phyloP scores from a whole-genome alignment of 2,888 invertebrate genomes.

The Cylindroiulus punctatus region DNA sequence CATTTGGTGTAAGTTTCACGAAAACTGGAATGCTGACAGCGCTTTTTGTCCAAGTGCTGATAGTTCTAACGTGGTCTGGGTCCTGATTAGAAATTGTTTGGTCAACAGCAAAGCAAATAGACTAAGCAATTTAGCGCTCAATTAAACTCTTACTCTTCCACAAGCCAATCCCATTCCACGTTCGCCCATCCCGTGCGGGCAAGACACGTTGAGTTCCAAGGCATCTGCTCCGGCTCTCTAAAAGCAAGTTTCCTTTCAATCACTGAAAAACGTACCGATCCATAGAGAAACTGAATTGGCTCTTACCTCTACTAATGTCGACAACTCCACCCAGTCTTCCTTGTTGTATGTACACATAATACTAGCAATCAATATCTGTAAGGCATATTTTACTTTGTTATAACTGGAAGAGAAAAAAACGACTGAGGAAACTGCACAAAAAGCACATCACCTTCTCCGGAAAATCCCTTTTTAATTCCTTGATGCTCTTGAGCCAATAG shows the following conservation, averaged over 20 bases:
- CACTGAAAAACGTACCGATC: not conserved
- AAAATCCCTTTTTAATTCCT: conserved; percentile 90
- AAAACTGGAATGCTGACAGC: conserved; percentile 94
- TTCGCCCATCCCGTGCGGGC: conserved; percentile 99
- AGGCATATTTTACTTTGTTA: not conserved
- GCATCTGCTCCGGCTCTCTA: conserved; percentile 87
- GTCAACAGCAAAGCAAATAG: not conserved
- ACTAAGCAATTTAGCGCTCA: conserved; percentile 45
- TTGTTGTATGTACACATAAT: conserved; percentile 92
- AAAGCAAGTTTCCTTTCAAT: not conserved
- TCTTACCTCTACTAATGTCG: conserved; percentile 72
- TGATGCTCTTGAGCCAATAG: conserved; percentile 91
- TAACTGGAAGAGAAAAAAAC: too few relatives aligned
- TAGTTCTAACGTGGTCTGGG: conserved; percentile 85
- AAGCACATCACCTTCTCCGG: conserved; percentile 77
- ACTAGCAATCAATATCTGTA: conserved; percentile 87
- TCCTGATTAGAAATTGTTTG: conserved; percentile 70
- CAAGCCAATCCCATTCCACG: conserved; percentile 98
- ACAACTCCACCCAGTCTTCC: conserved; percentile 87
- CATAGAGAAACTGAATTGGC: not conserved
- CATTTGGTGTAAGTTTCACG: conserved; percentile 96
- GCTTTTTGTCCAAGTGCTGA: conserved; percentile 88
- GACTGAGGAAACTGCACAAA: too few relatives aligned
- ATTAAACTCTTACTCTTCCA: conserved; percentile 78
- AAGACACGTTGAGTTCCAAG: conserved; percentile 93